Evolutionary conservation across 1,140 invertebrate species (phyloP).

Genomic region (Andricus grossulariae): DNA sequence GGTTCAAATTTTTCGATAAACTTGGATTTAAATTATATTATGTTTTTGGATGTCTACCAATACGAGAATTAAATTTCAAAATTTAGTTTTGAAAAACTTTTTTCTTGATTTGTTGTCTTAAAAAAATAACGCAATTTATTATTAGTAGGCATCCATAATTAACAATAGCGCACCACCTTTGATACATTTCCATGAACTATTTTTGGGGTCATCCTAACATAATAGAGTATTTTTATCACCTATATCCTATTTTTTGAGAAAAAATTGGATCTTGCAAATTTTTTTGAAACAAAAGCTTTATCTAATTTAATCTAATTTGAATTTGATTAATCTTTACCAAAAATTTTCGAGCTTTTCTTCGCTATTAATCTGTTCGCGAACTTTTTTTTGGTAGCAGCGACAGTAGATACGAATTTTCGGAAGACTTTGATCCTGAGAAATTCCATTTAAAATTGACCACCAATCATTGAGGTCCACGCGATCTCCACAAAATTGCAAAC

Average conservation of each 20-base stretch:
- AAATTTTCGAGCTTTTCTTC: conserved; percentile 52
- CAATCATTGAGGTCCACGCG: conserved; percentile 48
- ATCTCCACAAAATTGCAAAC: conserved; percentile 53
- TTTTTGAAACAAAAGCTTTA: too few relatives aligned
- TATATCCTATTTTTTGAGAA: too few relatives aligned
- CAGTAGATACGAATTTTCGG: conserved; percentile 50
- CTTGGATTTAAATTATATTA: not conserved
- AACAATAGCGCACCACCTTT: not conserved
- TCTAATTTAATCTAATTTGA: not conserved
- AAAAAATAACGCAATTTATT: conserved; percentile 45
- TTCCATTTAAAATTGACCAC: conserved; percentile 46
- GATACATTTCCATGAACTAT: not conserved
- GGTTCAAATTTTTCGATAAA: conserved; percentile 26
- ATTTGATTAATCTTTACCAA: conserved; percentile 47
- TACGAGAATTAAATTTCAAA: too few relatives aligned
- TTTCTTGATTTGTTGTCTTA: conserved; percentile 17
- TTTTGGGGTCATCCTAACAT: not conserved
- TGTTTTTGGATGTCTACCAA: conserved; percentile 19
- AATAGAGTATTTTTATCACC: not conserved
- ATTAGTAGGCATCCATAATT: conserved; percentile 44
- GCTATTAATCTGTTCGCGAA: conserved; percentile 48
- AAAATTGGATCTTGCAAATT: too few relatives aligned
- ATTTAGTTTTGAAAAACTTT: too few relatives aligned
- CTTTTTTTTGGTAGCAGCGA: conserved; percentile 39
- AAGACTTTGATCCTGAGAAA: conserved; percentile 50